Base-by-base conservation (phyloP, 2,888 invertebrate species). In the Meghimatium bilineatum region DNA sequence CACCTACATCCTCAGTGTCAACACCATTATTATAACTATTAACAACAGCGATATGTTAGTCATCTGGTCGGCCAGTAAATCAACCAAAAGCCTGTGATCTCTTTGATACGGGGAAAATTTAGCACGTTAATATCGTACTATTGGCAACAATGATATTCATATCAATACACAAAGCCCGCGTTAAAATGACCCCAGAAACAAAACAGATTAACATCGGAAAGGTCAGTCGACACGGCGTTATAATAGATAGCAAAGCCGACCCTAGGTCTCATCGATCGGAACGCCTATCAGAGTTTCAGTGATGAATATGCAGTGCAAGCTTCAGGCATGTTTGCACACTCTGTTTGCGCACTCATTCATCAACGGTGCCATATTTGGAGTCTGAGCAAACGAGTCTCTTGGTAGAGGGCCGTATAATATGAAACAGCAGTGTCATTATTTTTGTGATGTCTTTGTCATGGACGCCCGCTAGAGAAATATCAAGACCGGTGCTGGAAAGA, bases 331-430 rank as follows among this genome's bases (percentile, higher is more conserved):
- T 56, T 69, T 69, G 80, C 52, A 56, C 80, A 17, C 79, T 38
- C 23, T 80, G 80, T 80, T 80, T 80, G 80, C 71, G n/a, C 71
- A 71, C 34, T 69, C 71, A 80, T 80, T 71, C 80, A 80, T 80
- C 80, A 71, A 44, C 44, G 17, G 78, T 14, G 78, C 32, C 66
- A 29, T 44, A 44, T 63, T 60, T 26, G 76, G 76, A 36, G 56
- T 36, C 56, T 36, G 36, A 12, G 60, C 34, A 60, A 38, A 60
- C 38, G 63, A 36, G 34, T 60, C 36, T 77, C 76, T 74, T n/a
- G 56, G 60, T n/a, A 60, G 56, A 23, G 20, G 23, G 34, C 34
- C 60, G 60, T 38, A 77, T 60, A 56, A 36, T 34, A 29, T 23
- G n/a, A 36, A 38, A n/a, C n/a, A 12, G 60, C 26, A 10, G 20